Percentiles rank a stretch among this genome's conserved stretches.
Evolutionary conservation across 1,140 invertebrate genomes (phyloP).

Genomic region (Cyclargus thomasi): DNA sequence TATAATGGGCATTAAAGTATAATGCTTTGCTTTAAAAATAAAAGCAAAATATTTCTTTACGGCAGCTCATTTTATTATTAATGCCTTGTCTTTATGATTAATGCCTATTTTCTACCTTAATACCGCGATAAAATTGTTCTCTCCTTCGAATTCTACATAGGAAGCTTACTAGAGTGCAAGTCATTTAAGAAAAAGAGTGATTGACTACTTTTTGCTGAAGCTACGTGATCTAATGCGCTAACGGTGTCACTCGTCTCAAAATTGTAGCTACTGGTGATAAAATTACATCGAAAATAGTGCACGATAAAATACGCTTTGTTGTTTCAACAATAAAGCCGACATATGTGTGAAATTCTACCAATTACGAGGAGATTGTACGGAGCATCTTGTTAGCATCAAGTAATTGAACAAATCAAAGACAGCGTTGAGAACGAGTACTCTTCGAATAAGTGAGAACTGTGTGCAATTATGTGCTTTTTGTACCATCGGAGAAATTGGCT

Average conservation of each 20-base stretch:
- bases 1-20: neutral
- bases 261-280: conserved; percentile 25
- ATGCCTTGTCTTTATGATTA: neutral
- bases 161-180: neutral
- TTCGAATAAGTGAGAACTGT: conserved; percentile 2
- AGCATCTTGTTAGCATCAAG: conserved; percentile 44
- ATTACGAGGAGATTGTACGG: conserved; percentile 35
- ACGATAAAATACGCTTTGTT: conserved; percentile 24
- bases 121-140: neutral
- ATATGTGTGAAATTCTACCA: conserved; percentile 23
- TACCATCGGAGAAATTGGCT: no score
- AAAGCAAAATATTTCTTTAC: neutral
- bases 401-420: conserved; percentile 48
- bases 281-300: conserved; percentile 13
- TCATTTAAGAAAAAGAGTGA: conserved; percentile 7
- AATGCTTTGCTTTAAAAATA: neutral
- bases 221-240: conserved; percentile 30
- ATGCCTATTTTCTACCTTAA: neutral
- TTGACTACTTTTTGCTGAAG: conserved; percentile 20
- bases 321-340: conserved; percentile 25
- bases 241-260: conserved; percentile 26
- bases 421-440: conserved; percentile 30
- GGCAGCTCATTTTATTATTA: neutral
- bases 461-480: neutral
- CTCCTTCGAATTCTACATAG: neutral